A percentile compares a stretch with the other conserved stretches of the same genome.
Conservation (phyloP, 92 coral and sea anemone genomes). For the Pocillopora meandrina region DNA sequence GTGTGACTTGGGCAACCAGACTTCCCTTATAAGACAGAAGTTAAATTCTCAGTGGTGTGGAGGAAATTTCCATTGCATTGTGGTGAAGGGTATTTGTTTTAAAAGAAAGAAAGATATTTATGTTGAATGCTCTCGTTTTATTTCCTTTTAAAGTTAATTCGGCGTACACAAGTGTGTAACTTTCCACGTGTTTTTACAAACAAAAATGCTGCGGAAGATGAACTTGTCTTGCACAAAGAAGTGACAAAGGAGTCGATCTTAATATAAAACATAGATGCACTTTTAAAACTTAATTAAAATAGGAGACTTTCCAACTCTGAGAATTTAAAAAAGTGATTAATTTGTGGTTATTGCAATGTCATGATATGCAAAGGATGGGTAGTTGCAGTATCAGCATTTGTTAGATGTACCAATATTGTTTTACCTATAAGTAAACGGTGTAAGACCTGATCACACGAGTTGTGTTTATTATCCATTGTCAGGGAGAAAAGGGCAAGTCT, state of each 20-base stretch:
- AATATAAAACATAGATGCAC: not conserved
- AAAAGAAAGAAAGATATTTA: too few species aligned
- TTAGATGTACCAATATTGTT: too few species aligned
- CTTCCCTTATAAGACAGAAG: not conserved
- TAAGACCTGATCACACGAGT: too few species aligned
- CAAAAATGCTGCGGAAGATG: not conserved
- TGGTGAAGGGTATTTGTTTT: too few species aligned
- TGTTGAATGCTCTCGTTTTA: too few species aligned
- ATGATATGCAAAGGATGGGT: too few species aligned
- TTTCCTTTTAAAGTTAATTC: not conserved
- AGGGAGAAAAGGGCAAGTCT: too few species aligned
- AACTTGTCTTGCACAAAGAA: not conserved
- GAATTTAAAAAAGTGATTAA: not conserved
- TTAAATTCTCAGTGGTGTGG: not conserved
- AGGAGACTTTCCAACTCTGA: not conserved
- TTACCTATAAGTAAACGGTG: too few species aligned
- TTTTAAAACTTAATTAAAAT: not conserved
- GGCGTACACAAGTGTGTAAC: slow-evolving; percentile 2
- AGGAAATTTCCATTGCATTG: not conserved
- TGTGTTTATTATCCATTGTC: too few species aligned
- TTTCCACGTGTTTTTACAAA: slow-evolving; percentile 26
- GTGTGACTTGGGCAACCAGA: not conserved
- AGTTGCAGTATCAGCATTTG: too few species aligned
- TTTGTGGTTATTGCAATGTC: not conserved
- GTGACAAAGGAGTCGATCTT: not conserved